A percentile compares a stretch with the other conserved stretches of the same genome.
Evolutionary conservation across 1,140 invertebrate genomes (phyloP).

Genomic region (Nylanderia fulva): DNA sequence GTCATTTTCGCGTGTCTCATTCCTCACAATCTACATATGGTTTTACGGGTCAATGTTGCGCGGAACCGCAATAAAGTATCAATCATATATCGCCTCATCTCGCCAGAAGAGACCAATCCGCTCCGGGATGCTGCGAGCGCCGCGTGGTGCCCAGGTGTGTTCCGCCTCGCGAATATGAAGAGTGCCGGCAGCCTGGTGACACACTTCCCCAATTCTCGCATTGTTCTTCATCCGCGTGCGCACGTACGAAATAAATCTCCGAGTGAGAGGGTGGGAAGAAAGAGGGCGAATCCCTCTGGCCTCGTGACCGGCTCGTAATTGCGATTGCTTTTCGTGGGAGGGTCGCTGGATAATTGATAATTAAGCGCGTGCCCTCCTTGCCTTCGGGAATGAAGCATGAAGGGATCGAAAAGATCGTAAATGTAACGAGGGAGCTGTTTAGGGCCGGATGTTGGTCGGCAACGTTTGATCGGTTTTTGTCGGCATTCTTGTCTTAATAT

Average conservation of each 20-base stretch:
- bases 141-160: constrained; percentile 63
- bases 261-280: neutral
- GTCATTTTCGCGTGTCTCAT: constrained; percentile 58
- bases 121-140: constrained; percentile 56
- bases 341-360: constrained; percentile 73
- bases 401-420: constrained; percentile 33
- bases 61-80: constrained; percentile 54
- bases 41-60: constrained; percentile 50
- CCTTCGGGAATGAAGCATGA: constrained; percentile 6
- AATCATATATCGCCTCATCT: constrained; percentile 59
- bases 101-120: neutral
- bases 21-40: constrained; percentile 58
- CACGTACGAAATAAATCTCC: constrained; percentile 66
- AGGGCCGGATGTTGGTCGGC: constrained; percentile 44
- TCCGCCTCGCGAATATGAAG: constrained; percentile 45
- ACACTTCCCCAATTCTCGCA: constrained; percentile 79
- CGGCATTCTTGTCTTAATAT: constrained; percentile 15
- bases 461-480: constrained; percentile 12
- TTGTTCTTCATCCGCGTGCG: constrained; percentile 71
- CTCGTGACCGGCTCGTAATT: constrained; percentile 63
- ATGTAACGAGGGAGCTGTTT: constrained; percentile 68
- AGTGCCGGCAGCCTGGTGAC: constrained; percentile 63
- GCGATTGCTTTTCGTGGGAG: constrained; percentile 70
- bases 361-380: constrained; percentile 65
- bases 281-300: constrained; percentile 5